Evolutionary conservation across 2,113 vertebrate genomes (phyloP).

Genomic region (Gadus chalcogrammus): DNA sequence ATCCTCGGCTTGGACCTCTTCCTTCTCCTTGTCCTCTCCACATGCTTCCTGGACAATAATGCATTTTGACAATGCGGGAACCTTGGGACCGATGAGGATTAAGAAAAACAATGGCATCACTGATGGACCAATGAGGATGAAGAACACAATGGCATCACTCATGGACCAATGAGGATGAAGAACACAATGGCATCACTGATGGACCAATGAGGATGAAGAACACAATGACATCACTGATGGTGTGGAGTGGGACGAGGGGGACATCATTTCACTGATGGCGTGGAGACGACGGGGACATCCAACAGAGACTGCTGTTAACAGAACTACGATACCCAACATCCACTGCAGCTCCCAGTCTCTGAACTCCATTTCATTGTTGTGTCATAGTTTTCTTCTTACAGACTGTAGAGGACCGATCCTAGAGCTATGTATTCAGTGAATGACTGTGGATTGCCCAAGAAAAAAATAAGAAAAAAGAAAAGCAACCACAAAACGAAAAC

Average conservation of each 20-base stretch:
- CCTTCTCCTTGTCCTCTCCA: conserved; percentile 23
- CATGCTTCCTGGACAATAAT: conserved; percentile 52
- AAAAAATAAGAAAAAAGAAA: conserved; percentile 8
- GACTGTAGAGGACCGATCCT: conserved; percentile 44
- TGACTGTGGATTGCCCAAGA: conserved; percentile 52
- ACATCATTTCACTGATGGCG: conserved; percentile 32
- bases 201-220: no score
- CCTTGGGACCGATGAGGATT: conserved; percentile 49
- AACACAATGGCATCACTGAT: no score
- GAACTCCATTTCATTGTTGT: conserved; percentile 63
- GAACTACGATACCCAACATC: conserved; percentile 45
- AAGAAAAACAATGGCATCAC: conserved; percentile 42
- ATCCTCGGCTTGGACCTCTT: conserved; percentile 30
- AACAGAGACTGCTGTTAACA: conserved; percentile 42
- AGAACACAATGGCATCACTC: no score
- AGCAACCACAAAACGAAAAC: not conserved
- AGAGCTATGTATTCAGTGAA: conserved; percentile 62
- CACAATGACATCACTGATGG: no score
- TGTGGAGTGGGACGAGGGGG: no score
- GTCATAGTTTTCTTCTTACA: conserved; percentile 62
- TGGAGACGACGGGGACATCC: conserved; percentile 26
- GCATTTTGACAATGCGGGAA: conserved; percentile 42
- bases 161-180: no score
- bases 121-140: no score
- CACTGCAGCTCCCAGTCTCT: conserved; percentile 47